A percentile compares a stretch with the other conserved stretches of the same genome.
These are phyloP conservation scores for Acanthoscelides obtectus DNA, from an alignment of 2,888 invertebrate genomes.

Conservation along the genomic window DNA sequence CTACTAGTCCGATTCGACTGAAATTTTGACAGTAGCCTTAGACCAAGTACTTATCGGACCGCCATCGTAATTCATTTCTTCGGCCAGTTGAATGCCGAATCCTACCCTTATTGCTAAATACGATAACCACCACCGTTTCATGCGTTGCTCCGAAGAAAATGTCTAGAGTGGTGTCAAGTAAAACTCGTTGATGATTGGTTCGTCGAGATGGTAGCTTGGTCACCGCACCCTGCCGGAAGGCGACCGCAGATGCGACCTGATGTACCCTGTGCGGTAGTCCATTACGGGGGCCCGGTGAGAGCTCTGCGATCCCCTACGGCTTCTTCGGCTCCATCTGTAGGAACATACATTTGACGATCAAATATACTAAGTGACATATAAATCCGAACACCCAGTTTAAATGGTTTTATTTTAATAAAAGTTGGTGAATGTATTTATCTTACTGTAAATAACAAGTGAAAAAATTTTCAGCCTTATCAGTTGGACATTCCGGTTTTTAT, in stretches of 20 bases:
- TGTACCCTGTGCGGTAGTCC: constrained; percentile 82
- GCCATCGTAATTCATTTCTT: background rate
- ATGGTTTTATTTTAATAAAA: too few relatives aligned
- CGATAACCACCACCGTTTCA: background rate
- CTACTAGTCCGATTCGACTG: too few relatives aligned
- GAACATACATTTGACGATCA: constrained; percentile 3
- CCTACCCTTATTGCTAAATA: background rate
- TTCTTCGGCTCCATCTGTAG: constrained; percentile 77
- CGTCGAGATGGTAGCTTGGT: constrained; percentile 46
- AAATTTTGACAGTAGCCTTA: too few relatives aligned
- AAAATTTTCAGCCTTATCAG: too few relatives aligned
- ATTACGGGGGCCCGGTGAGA: constrained; percentile 60
- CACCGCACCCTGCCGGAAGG: constrained; percentile 91
- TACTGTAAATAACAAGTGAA: too few relatives aligned
- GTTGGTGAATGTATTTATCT: too few relatives aligned
- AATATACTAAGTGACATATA: too few relatives aligned
- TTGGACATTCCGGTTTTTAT: too few relatives aligned
- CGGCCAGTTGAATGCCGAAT: background rate
- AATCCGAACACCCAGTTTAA: too few relatives aligned
- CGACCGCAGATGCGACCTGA: constrained; percentile 86
- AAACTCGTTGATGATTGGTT: constrained; percentile 10
- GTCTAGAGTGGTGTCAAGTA: constrained; percentile 12
- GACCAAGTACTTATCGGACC: too few relatives aligned
- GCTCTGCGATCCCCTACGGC: constrained; percentile 53
- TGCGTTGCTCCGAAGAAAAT: background rate